These are phyloP conservation scores for Calycopis cecrops DNA, from an alignment of 1,140 invertebrate species.

Conservation along the genomic window DNA sequence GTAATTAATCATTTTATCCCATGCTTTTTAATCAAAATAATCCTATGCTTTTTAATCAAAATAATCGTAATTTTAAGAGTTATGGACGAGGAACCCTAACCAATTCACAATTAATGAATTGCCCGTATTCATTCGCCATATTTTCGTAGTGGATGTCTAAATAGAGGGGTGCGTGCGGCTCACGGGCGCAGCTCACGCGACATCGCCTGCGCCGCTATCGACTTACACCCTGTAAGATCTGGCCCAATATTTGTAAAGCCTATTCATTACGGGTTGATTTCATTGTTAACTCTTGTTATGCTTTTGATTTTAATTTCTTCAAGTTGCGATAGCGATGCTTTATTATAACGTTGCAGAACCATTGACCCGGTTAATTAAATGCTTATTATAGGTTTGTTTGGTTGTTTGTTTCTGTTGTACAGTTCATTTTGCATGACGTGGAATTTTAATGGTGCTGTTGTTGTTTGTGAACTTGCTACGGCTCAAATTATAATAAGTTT, in stretches of 20 bases:
- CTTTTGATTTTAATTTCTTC: slow-evolving; percentile 8
- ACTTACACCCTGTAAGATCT: slow-evolving; percentile 66
- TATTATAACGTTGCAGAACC: slow-evolving; percentile 2
- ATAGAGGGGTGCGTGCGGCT: slow-evolving; percentile 44
- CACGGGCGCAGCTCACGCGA: slow-evolving; percentile 45
- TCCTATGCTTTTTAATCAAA: slow-evolving; percentile 6
- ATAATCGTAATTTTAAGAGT: background rate
- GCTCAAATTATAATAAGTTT: too few relatives aligned
- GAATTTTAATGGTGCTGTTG: too few relatives aligned
- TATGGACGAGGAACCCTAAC: background rate
- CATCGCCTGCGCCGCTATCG: slow-evolving; percentile 57
- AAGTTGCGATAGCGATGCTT: slow-evolving; percentile 1
- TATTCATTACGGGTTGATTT: slow-evolving; percentile 61
- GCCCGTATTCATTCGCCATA: slow-evolving; percentile 23
- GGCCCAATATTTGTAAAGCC: slow-evolving; percentile 65
- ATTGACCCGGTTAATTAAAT: slow-evolving; percentile 1
- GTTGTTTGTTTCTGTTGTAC: background rate
- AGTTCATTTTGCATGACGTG: background rate
- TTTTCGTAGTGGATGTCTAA: slow-evolving; percentile 45
- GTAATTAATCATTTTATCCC: too few relatives aligned
- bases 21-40: too few relatives aligned
- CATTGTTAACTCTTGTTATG: slow-evolving; percentile 49
- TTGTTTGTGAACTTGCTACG: too few relatives aligned
- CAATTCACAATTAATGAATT: slow-evolving; percentile 20
- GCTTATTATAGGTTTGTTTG: background rate